These are phyloP conservation scores for Melanotaenia boesemani DNA, from an alignment of 2,797 vertebrate species.

Conservation along the genomic window DNA sequence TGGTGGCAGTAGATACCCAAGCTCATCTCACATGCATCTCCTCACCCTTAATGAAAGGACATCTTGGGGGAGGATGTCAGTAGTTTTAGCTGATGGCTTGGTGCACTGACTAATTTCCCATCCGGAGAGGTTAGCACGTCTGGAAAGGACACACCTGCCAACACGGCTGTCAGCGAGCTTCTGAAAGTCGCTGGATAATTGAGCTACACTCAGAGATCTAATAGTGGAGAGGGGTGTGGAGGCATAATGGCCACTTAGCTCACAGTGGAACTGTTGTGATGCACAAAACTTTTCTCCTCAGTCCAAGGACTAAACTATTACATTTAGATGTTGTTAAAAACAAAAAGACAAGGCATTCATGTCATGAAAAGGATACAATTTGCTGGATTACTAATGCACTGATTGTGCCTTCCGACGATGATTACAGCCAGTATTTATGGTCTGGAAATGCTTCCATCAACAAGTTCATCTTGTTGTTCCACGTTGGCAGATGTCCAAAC, in stretches of 20 bases:
- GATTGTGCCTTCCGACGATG: slow-evolving; percentile 1
- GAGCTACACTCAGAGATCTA: slow-evolving; percentile 70
- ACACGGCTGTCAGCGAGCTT: slow-evolving; percentile 77
- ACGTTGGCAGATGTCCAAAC: slow-evolving; percentile 25
- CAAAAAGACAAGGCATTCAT: slow-evolving; percentile 58
- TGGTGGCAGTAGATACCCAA: slow-evolving; percentile 33
- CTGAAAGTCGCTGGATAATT: slow-evolving; percentile 78
- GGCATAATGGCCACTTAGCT: slow-evolving; percentile 81
- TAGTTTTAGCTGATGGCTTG: slow-evolving; percentile 68
- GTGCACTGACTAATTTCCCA: slow-evolving; percentile 76
- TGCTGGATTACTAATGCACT: slow-evolving; percentile 36
- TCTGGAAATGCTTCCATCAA: not conserved
- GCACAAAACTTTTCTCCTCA: slow-evolving; percentile 68
- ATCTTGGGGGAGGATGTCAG: slow-evolving; percentile 66
- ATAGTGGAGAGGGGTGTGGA: slow-evolving; percentile 65
- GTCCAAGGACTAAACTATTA: slow-evolving; percentile 75
- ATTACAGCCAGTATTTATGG: not conserved
- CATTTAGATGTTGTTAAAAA: slow-evolving; percentile 71
- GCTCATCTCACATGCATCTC: slow-evolving; percentile 55
- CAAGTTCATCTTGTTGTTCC: no score
- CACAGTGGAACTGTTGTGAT: slow-evolving; percentile 73
- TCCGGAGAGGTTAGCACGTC: slow-evolving; percentile 69
- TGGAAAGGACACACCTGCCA: slow-evolving; percentile 84
- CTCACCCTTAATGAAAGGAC: slow-evolving; percentile 74
- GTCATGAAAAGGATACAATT: slow-evolving; percentile 59